Base-by-base conservation (phyloP, 2,888 invertebrate species). In the Ganaspis brasiliensis region DNA sequence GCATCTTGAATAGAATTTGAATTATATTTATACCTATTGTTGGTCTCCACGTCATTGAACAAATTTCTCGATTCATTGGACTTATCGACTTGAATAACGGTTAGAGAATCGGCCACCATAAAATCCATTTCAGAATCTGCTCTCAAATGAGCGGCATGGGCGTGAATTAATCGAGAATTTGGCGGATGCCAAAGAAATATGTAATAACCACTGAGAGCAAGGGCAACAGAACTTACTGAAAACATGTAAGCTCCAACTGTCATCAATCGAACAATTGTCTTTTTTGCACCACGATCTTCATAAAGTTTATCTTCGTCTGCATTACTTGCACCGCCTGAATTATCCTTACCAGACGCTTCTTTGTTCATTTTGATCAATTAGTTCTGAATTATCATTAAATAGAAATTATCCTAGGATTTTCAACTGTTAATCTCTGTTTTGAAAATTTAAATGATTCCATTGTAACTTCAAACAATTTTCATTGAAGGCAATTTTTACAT, bases 151-250 rank as follows among this genome's bases (percentile, higher is more conserved):
- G 67, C 45, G 45, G 67, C 67, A n/a, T 67, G 67, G 19, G 67
- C 67, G 40, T 67, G 67, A 19, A 91, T 83, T 26, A 89, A 89
- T 49, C 92, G 91, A 72, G 94, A 92, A 74, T 90, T 89, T 76
- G 94, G 94, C 1, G 96, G 96, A 86, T 95, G 94, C 97, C 97
- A 97, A 86, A 97, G 93, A 88, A 96, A 95, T 80, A 96, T 93
- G 91, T 97, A 97, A 91, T 97, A 97, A 72, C 95, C 94, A 31
- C 96, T 96, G 70, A 97, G 93, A 71, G 96, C 94, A 84, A 97
- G 96, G 6, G 96, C 97, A 5, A 96, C 96, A 92, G 96, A 93
- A n/a, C 97, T 97, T 63, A 97, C 97, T n/a, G 96, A 96, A 81
- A 96, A 92, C 83, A 97, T 94, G 91, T 97, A 97, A 12, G 96